A percentile compares a stretch with the other conserved stretches of the same genome.
phyloP scores from a whole-genome alignment of 2,113 vertebrate genomes.

The Vulpes ferrilata region DNA sequence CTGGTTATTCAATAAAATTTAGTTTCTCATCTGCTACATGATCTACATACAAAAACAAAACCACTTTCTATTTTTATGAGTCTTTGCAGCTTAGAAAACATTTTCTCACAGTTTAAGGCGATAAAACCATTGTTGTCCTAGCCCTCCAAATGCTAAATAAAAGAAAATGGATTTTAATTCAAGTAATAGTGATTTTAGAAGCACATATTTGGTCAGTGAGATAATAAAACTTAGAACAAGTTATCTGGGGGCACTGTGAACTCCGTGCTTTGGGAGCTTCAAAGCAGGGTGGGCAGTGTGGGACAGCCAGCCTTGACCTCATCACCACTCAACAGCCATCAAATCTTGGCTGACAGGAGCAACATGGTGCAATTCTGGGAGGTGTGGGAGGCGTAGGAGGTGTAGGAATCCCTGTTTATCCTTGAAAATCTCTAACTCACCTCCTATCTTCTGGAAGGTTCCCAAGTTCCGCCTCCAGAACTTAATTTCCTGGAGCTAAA shows the following conservation, averaged over 20 bases:
- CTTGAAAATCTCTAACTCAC: background rate
- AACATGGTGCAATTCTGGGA: background rate
- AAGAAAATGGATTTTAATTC: slow-evolving; percentile 46
- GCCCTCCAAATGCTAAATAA: background rate
- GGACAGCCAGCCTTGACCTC: background rate
- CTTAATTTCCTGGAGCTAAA: background rate
- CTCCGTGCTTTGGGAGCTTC: background rate
- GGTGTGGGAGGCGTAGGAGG: background rate
- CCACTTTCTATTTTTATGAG: background rate
- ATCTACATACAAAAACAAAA: background rate
- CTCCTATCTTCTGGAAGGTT: background rate
- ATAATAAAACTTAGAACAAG: background rate
- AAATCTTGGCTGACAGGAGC: background rate
- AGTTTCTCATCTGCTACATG: background rate
- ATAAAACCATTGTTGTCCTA: background rate
- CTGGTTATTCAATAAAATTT: background rate
- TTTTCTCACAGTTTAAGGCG: background rate
- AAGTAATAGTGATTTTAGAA: background rate
- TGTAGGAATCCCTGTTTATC: background rate
- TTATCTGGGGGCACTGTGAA: background rate
- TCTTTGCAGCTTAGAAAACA: background rate
- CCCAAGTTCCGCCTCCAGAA: background rate
- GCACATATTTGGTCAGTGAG: background rate
- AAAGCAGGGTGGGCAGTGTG: background rate
- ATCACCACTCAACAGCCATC: background rate